phyloP scores from a whole-genome alignment of 2,113 vertebrate species.

The Lasiurus borealis region DNA sequence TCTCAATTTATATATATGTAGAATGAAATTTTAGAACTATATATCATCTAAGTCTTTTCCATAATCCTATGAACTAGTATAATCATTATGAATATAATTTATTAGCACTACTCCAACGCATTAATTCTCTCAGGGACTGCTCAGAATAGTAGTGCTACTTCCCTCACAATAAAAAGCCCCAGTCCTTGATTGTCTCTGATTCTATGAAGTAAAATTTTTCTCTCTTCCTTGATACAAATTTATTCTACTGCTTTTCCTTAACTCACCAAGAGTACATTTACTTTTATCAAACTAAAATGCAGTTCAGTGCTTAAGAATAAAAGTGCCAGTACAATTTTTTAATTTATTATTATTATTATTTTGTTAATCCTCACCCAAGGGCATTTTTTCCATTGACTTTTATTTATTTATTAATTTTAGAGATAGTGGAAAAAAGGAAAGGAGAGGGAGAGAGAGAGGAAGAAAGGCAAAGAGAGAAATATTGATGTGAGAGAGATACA shows the following conservation, averaged over 20 bases:
- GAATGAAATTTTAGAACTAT: background rate
- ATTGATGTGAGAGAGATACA: too few relatives aligned
- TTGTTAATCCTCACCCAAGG: too few relatives aligned
- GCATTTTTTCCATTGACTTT: too few relatives aligned
- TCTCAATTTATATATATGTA: background rate
- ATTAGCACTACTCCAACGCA: background rate
- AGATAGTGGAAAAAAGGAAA: too few relatives aligned
- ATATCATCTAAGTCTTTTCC: background rate
- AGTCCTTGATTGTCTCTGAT: background rate
- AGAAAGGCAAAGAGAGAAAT: too few relatives aligned
- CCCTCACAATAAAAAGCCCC: background rate
- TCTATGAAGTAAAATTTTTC: background rate
- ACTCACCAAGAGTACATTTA: background rate
- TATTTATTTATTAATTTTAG: too few relatives aligned
- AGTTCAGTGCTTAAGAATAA: background rate
- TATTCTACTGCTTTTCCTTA: background rate
- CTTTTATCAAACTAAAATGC: slow-evolving; percentile 13
- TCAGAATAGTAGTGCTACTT: background rate
- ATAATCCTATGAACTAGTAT: background rate
- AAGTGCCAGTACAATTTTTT: background rate
- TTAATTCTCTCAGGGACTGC: background rate
- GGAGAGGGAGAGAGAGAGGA: too few relatives aligned
- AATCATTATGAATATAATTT: background rate
- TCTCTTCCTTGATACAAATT: background rate
- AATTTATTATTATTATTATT: background rate